A percentile compares a stretch with the other conserved stretches of the same genome.
Evolutionary conservation across 2,797 vertebrate genomes (phyloP).

Genomic region (Channallabes apus): DNA sequence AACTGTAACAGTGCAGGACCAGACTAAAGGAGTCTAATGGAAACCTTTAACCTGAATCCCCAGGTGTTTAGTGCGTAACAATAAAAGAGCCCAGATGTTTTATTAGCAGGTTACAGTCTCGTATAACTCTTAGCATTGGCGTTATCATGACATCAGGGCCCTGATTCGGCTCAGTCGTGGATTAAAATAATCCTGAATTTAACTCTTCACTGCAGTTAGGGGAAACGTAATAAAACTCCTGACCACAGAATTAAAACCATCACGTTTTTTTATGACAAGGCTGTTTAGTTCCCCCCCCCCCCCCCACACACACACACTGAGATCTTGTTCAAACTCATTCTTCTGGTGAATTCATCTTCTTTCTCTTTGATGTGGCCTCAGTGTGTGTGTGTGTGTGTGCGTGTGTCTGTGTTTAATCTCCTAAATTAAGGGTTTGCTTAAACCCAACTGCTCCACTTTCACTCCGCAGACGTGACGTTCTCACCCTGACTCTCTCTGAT

Average conservation of each 20-base stretch:
- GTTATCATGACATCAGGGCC: neutral
- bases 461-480: conserved; percentile 22
- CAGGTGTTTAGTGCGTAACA: too few relatives aligned
- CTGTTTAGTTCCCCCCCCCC: neutral
- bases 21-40: too few relatives aligned
- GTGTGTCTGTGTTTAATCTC: conserved; percentile 21
- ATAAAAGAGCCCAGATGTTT: neutral
- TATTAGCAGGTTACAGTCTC: neutral
- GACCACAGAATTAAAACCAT: neutral
- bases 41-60: neutral
- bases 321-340: neutral
- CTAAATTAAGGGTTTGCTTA: conserved; percentile 5
- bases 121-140: neutral
- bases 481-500: neutral
- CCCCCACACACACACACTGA: neutral
- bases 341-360: conserved; percentile 9
- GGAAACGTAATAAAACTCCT: neutral
- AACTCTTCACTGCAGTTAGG: neutral
- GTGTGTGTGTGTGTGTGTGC: neutral
- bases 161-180: neutral
- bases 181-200: neutral
- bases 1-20: neutral
- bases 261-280: neutral
- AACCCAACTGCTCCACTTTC: neutral
- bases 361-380: conserved; percentile 15